Percentiles rank a stretch among this genome's conserved stretches.
phyloP scores from a whole-genome alignment of 2,797 vertebrate species.

The Tangara arthus region DNA sequence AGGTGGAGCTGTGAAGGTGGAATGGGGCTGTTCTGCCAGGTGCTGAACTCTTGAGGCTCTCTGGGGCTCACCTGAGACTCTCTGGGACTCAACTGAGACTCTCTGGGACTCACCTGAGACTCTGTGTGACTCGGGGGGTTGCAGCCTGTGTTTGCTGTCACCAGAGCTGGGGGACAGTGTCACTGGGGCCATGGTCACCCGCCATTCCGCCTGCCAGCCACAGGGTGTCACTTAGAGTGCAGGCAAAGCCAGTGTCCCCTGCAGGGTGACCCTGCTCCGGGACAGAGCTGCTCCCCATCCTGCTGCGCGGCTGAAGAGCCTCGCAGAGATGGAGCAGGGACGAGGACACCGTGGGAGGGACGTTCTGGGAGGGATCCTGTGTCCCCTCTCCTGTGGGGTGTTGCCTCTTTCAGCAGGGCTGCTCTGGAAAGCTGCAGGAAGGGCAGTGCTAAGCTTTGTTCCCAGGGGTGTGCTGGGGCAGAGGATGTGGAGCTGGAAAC shows the following conservation, averaged over 20 bases:
- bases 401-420: background rate
- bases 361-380: background rate
- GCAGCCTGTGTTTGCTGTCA: background rate
- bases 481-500: background rate
- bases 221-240: conserved; percentile 64
- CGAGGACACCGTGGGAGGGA: background rate
- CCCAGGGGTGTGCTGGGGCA: too few species aligned
- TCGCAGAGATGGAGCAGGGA: background rate
- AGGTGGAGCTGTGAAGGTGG: background rate
- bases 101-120: rapidly evolving
- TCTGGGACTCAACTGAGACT: rapidly evolving
- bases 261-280: background rate
- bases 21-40: background rate
- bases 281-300: background rate
- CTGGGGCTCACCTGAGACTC: rapidly evolving
- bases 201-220: conserved; percentile 42
- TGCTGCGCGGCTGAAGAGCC: background rate
- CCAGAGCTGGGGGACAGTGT: background rate
- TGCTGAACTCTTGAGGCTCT: rapidly evolving
- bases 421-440: background rate
- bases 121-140: rapidly evolving
- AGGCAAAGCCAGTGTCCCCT: background rate
- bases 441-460: background rate
- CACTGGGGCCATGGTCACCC: background rate
- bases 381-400: background rate